A percentile compares a stretch with the other conserved stretches of the same genome.
Conservation (phyloP, 2,888 invertebrate species). For the Aphidius colemani region DNA sequence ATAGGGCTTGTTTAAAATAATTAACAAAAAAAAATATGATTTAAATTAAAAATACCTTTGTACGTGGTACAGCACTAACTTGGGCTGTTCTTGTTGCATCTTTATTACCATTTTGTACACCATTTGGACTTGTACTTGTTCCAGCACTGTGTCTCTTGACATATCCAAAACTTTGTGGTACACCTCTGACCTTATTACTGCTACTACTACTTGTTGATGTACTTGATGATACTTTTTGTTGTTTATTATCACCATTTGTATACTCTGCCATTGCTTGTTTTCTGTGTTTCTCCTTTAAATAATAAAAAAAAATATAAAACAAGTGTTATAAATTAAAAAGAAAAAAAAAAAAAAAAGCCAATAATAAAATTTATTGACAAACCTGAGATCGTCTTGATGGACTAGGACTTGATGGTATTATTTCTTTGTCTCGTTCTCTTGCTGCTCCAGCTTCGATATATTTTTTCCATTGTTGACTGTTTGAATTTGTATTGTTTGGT, state of each 20-base stretch:
- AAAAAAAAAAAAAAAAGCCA: too few species aligned
- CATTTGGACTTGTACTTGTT: slow-evolving; percentile 58
- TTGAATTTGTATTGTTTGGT: slow-evolving; percentile 49
- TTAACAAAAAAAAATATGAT: not conserved
- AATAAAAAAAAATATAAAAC: slow-evolving; percentile 2
- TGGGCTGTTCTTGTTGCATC: slow-evolving; percentile 72
- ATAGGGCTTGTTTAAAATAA: too few species aligned
- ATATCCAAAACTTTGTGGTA: slow-evolving; percentile 84
- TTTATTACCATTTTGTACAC: slow-evolving; percentile 56
- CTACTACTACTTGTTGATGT: slow-evolving; percentile 57
- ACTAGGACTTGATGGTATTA: slow-evolving; percentile 56
- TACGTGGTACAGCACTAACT: slow-evolving; percentile 83
- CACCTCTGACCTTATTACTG: slow-evolving; percentile 72
- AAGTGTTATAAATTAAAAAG: too few species aligned
- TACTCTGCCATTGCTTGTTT: slow-evolving; percentile 57
- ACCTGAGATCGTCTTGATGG: slow-evolving; percentile 56
- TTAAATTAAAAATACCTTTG: slow-evolving; percentile 64
- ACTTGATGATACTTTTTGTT: slow-evolving; percentile 55
- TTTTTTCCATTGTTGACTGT: slow-evolving; percentile 62
- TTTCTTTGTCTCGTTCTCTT: slow-evolving; percentile 55
- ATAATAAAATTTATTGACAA: slow-evolving; percentile 22
- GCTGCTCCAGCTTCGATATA: slow-evolving; percentile 60
- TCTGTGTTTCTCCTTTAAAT: slow-evolving; percentile 51
- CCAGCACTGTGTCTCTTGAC: slow-evolving; percentile 75
- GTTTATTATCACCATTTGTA: slow-evolving; percentile 52